Conservation (phyloP, 2,113 vertebrate species). For the Actenoides hombroni region DNA sequence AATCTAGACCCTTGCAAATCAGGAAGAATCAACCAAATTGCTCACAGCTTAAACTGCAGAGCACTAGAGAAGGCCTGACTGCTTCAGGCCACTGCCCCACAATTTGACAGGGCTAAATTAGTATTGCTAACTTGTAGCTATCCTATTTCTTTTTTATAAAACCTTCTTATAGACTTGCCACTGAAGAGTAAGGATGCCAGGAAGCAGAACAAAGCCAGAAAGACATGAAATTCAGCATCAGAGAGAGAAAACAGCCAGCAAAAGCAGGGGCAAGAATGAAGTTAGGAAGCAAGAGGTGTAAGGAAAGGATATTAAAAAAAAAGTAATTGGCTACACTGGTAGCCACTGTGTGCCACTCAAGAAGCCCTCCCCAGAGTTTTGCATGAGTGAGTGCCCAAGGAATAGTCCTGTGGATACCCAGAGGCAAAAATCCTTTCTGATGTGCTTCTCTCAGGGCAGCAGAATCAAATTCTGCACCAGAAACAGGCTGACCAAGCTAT, state of each 20-base stretch:
- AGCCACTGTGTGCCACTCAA: not conserved
- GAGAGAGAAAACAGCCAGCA: not conserved
- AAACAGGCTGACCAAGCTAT: not conserved
- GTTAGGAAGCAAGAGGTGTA: not conserved
- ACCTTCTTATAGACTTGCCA: not conserved
- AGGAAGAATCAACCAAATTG: not conserved
- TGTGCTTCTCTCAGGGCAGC: not conserved
- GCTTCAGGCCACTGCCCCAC: not conserved
- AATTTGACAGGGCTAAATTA: not conserved
- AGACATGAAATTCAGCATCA: not conserved
- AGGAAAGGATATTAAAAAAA: not conserved
- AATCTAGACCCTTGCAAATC: not conserved
- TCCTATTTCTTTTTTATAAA: not conserved
- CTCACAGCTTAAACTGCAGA: not conserved
- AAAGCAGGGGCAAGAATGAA: not conserved
- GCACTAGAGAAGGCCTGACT: not conserved
- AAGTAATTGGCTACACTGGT: not conserved
- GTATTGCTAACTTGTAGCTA: not conserved
- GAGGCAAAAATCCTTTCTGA: not conserved
- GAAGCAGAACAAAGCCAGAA: not conserved
- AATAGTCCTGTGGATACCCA: not conserved
- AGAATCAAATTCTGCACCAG: not conserved
- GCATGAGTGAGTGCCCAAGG: rapidly evolving
- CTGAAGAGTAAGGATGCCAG: not conserved
- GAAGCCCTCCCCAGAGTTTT: not conserved